Percentiles rank a stretch among this genome's conserved stretches.
Conservation (phyloP, 2,113 vertebrate genomes). For the Elephantulus edwardii region DNA sequence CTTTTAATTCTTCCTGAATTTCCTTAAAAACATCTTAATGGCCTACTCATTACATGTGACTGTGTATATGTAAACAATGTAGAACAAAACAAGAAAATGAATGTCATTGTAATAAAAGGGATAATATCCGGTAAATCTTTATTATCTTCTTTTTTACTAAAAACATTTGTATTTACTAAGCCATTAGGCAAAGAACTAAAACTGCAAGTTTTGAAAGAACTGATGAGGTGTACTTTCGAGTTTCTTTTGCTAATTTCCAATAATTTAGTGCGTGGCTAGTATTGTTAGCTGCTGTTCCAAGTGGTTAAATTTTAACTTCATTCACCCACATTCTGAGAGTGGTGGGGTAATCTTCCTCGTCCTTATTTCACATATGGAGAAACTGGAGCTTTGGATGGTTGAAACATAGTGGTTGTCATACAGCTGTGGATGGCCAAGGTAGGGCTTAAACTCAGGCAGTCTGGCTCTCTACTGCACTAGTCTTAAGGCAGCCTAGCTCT, state of each 20-base stretch:
- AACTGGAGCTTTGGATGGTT: not conserved
- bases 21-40: constrained; percentile 12
- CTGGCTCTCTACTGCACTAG: too few relatives aligned
- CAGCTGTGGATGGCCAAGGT: not conserved
- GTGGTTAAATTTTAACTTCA: too few relatives aligned
- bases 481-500: not conserved
- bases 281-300: too few relatives aligned
- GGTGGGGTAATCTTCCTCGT: accelerated
- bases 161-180: not conserved
- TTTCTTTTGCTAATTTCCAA: too few relatives aligned
- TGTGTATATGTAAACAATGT: not conserved
- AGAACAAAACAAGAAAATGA: not conserved
- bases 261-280: too few relatives aligned
- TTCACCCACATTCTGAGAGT: not conserved
- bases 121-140: not conserved
- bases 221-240: not conserved
- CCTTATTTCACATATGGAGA: not conserved
- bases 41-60: not conserved
- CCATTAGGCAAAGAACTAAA: not conserved
- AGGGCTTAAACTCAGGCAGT: not conserved
- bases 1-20: not conserved
- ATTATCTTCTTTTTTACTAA: not conserved
- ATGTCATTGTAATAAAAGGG: not conserved
- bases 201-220: not conserved
- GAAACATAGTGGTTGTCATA: not conserved